phyloP scores from a whole-genome alignment of 1,140 invertebrate species.

The Dreissena polymorpha region DNA sequence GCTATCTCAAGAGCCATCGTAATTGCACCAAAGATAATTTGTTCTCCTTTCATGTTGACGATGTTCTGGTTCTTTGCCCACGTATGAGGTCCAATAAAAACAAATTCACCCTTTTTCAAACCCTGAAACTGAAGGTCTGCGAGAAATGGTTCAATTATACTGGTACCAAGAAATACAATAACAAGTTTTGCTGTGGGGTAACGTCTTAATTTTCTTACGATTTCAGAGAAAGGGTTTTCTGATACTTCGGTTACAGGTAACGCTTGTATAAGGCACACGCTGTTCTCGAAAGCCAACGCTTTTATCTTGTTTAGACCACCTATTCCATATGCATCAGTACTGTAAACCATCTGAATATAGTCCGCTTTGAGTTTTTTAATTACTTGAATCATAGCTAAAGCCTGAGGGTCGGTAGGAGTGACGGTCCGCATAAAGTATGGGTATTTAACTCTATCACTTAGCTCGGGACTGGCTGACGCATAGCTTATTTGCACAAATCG shows the following conservation, averaged over 20 bases:
- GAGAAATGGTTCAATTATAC: slow-evolving; percentile 28
- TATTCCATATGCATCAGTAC: slow-evolving; percentile 54
- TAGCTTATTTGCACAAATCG: slow-evolving; percentile 85
- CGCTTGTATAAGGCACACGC: slow-evolving; percentile 60
- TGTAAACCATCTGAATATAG: slow-evolving; percentile 58
- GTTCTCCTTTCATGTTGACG: slow-evolving; percentile 10
- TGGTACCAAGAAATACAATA: slow-evolving; percentile 53
- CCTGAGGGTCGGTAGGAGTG: slow-evolving; percentile 89
- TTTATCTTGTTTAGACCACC: slow-evolving; percentile 45
- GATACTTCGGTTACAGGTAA: slow-evolving; percentile 37
- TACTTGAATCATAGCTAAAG: slow-evolving; percentile 83
- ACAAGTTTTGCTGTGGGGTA: slow-evolving; percentile 49
- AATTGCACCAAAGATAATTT: slow-evolving; percentile 41
- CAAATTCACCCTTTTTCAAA: slow-evolving; percentile 54
- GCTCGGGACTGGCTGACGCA: slow-evolving; percentile 86
- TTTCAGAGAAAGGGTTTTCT: slow-evolving; percentile 2
- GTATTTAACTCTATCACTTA: slow-evolving; percentile 87
- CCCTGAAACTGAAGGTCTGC: slow-evolving; percentile 6
- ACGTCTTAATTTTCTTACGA: slow-evolving; percentile 36
- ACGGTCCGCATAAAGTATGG: slow-evolving; percentile 89
- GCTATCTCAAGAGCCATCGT: slow-evolving; percentile 50
- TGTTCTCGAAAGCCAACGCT: slow-evolving; percentile 1
- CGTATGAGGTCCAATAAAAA: slow-evolving; percentile 60
- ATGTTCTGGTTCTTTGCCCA: slow-evolving; percentile 47
- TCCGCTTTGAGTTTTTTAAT: slow-evolving; percentile 18